Conservation (phyloP, 2,888 invertebrate species). For the Synanthedon tipuliformis region DNA sequence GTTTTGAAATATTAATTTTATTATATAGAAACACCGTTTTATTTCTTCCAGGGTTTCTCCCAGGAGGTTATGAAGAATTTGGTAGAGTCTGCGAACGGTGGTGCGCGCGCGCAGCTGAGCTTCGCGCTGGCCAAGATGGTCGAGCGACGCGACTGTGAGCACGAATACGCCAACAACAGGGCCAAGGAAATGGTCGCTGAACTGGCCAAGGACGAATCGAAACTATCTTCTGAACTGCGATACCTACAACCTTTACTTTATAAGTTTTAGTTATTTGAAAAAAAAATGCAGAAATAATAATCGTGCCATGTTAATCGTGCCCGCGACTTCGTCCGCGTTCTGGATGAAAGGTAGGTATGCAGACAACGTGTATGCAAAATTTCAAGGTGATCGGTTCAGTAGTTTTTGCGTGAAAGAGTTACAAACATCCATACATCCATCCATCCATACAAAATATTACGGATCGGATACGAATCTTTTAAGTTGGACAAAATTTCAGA, state of each 20-base stretch:
- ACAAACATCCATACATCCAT: too few species aligned
- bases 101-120: conserved; percentile 70
- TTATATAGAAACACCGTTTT: background rate
- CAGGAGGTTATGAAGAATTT: conserved; percentile 68
- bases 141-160: conserved; percentile 68
- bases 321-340: too few species aligned
- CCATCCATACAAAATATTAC: too few species aligned
- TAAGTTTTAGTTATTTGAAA: conserved; percentile 28
- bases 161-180: conserved; percentile 69
- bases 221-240: conserved; percentile 67
- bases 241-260: conserved; percentile 69
- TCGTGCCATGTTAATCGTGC: too few species aligned
- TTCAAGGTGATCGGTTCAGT: too few species aligned
- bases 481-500: too few species aligned
- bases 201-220: conserved; percentile 67
- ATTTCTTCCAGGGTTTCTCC: conserved; percentile 68
- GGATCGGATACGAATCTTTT: too few species aligned
- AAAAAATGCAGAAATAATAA: too few species aligned
- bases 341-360: too few species aligned
- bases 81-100: conserved; percentile 65
- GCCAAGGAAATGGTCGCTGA: conserved; percentile 67
- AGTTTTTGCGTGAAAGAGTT: too few species aligned
- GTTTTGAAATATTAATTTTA: background rate
- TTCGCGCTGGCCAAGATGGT: conserved; percentile 69
- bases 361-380: too few species aligned